These are phyloP conservation scores for Caenorhabditis parvicauda DNA, from an alignment of 2,888 invertebrate genomes.

Conservation along the genomic window DNA sequence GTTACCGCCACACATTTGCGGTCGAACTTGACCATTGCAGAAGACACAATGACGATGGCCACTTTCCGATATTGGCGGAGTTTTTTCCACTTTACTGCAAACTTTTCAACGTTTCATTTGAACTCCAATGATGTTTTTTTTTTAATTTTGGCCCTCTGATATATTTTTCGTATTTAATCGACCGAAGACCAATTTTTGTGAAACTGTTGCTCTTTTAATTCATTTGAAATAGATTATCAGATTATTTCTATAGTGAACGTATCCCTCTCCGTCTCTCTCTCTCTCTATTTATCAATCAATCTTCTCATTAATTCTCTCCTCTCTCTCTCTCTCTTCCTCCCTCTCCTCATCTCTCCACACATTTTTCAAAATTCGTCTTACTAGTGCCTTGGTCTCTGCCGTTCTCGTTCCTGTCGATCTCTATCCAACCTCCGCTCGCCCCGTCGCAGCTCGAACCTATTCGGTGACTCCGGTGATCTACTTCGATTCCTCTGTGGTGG, in stretches of 20 bases:
- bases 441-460: too few species aligned
- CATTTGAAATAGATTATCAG: too few species aligned
- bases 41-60: conserved; percentile 50
- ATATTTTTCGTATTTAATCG: neutral
- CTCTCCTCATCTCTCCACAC: too few species aligned
- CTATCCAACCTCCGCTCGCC: too few species aligned
- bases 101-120: conserved; percentile 21
- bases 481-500: too few species aligned
- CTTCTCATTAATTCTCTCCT: too few species aligned
- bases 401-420: conserved; percentile 16
- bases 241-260: too few species aligned
- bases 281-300: too few species aligned
- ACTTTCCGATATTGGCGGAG: conserved; percentile 46
- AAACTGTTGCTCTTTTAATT: too few species aligned
- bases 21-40: conserved; percentile 53
- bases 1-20: conserved; percentile 55
- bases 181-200: neutral
- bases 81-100: conserved; percentile 56
- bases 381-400: conserved; percentile 23
- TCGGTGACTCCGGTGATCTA: too few species aligned
- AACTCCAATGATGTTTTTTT: neutral
- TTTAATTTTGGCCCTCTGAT: neutral
- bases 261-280: too few species aligned
- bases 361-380: conserved; percentile 15
- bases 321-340: too few species aligned